A percentile compares a stretch with the other conserved stretches of the same genome.
These are phyloP conservation scores for Cinclus cinclus DNA, from an alignment of 2,113 vertebrate genomes.

Conservation along the genomic window DNA sequence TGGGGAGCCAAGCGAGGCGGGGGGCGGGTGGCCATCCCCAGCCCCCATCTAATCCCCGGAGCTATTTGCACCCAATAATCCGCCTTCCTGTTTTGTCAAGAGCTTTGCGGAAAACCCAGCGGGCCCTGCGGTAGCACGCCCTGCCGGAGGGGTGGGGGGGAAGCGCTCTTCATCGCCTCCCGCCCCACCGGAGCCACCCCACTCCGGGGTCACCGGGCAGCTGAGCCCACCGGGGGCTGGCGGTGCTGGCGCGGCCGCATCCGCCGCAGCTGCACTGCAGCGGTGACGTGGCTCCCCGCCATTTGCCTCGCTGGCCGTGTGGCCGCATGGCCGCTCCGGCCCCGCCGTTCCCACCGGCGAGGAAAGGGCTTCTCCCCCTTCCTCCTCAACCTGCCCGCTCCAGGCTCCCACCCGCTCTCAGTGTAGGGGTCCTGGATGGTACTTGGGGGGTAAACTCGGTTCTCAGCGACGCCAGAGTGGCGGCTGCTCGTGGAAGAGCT, in stretches of 20 bases:
- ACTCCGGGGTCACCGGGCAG: background rate
- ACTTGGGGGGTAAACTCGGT: background rate
- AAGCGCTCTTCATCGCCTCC: background rate
- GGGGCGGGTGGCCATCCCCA: background rate
- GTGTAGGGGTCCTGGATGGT: background rate
- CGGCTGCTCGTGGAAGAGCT: background rate
- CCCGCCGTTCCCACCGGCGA: background rate
- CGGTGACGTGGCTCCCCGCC: background rate
- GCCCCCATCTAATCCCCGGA: background rate
- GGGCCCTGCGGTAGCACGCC: background rate
- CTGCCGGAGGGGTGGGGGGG: no score
- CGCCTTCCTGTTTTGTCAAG: background rate
- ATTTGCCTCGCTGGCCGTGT: background rate
- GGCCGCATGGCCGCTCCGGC: background rate
- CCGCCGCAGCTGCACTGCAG: background rate
- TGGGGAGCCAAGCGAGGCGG: background rate
- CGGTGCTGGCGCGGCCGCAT: background rate
- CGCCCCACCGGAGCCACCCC: background rate
- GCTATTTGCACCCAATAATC: conserved; percentile 1
- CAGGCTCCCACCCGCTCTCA: background rate
- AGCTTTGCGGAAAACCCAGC: background rate
- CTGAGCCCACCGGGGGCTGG: background rate
- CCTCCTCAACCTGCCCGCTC: background rate
- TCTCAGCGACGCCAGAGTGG: background rate
- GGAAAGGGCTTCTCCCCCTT: fast-evolving